A percentile compares a stretch with the other conserved stretches of the same genome.
Evolutionary conservation across 2,888 invertebrate species (phyloP).

Genomic region (Listrodromus nycthemerus): DNA sequence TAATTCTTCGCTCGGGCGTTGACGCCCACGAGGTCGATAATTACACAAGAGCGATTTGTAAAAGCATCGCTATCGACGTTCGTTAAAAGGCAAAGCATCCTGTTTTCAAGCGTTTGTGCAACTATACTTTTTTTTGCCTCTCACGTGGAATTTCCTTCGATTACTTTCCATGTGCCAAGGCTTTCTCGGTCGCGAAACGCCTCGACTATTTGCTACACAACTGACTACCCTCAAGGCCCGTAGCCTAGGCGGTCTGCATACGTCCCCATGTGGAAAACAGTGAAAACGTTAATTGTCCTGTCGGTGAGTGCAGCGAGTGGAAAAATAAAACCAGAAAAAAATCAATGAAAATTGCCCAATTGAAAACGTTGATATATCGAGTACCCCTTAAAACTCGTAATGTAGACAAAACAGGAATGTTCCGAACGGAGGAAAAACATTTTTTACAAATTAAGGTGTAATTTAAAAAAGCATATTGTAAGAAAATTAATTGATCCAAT

Average conservation of each 20-base stretch:
- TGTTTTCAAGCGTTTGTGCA: conserved; percentile 74
- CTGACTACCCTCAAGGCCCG: neutral
- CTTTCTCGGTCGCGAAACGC: conserved; percentile 65
- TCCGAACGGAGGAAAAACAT: neutral
- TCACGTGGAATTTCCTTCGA: conserved; percentile 72
- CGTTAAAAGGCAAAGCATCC: conserved; percentile 75
- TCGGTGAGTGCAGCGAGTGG: neutral
- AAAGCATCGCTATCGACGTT: conserved; percentile 57
- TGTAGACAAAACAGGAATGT: too few relatives aligned
- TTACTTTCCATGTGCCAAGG: conserved; percentile 78
- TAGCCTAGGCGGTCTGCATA: neutral
- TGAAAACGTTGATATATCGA: neutral
- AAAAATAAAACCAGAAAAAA: neutral
- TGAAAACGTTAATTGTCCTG: conserved; percentile 32
- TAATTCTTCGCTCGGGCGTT: neutral
- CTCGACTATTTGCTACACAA: conserved; percentile 33
- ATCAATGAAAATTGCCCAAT: neutral
- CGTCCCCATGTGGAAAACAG: conserved; percentile 51
- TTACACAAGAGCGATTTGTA: conserved; percentile 72
- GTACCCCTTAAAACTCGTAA: too few relatives aligned
- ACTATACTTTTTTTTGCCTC: conserved; percentile 68
- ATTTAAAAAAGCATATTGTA: neutral
- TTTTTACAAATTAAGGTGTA: neutral
- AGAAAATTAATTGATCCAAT: conserved; percentile 25
- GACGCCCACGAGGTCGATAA: conserved; percentile 33